Percentiles rank a stretch among this genome's conserved stretches.
phyloP scores from a whole-genome alignment of 2,113 vertebrate species.

The Gavia stellata region DNA sequence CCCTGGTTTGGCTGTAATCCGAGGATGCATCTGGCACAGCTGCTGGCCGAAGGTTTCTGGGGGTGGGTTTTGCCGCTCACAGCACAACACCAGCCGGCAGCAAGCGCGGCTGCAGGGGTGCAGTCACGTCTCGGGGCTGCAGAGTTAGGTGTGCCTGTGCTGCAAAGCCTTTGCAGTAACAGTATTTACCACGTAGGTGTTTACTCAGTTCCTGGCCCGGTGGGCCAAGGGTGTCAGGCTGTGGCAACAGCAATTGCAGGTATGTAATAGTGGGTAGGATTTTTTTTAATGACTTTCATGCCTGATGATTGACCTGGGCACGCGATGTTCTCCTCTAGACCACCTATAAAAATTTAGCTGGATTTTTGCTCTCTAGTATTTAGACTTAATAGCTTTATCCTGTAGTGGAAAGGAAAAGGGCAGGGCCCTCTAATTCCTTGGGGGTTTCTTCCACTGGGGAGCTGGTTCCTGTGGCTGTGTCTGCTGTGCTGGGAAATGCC shows the following conservation, averaged over 20 bases:
- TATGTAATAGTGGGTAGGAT: not conserved
- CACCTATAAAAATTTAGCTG: not conserved
- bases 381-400: not conserved
- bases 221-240: not conserved
- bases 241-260: not conserved
- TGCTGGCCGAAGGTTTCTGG: not conserved
- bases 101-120: not conserved
- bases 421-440: not conserved
- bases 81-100: accelerated
- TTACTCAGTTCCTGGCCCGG: not conserved
- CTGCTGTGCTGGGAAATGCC: not conserved
- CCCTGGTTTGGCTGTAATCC: not conserved
- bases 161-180: not conserved
- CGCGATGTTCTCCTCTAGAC: not conserved
- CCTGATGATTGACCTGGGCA: not conserved
- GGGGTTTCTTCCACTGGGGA: not conserved
- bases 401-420: not conserved
- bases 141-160: not conserved
- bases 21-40: not conserved
- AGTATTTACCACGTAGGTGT: not conserved
- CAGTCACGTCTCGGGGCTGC: not conserved
- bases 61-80: not conserved
- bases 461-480: not conserved
- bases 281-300: not conserved
- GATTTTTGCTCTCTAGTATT: not conserved